Evolutionary conservation across 2,888 invertebrate genomes (phyloP).

Genomic region (Ischnura elegans): DNA sequence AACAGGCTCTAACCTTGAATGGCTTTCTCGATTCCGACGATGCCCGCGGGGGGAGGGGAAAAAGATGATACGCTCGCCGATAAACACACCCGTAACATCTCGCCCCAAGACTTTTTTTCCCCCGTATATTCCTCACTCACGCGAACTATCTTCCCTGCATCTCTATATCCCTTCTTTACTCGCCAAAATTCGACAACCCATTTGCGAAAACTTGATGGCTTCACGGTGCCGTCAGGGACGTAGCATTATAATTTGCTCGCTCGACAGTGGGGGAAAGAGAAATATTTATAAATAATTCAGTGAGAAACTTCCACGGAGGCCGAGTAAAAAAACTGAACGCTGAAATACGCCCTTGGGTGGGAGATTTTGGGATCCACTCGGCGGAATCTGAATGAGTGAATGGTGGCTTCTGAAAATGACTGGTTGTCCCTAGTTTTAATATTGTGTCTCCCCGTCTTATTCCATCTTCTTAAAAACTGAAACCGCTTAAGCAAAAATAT

Average conservation of each 20-base stretch:
- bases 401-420: no score
- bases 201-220: background rate
- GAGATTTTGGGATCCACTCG: no score
- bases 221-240: background rate
- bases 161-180: background rate
- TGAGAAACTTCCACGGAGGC: background rate
- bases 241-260: background rate
- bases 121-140: background rate
- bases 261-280: background rate
- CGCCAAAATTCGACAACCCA: background rate
- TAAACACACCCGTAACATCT: slow-evolving; percentile 20
- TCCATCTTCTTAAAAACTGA: no score
- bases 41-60: background rate
- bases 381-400: no score
- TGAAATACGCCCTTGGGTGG: background rate
- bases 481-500: no score
- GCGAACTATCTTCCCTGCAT: background rate
- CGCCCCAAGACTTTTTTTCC: background rate
- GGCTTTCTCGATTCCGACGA: background rate
- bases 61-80: background rate
- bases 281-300: slow-evolving; percentile 12
- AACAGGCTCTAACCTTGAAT: slow-evolving; percentile 3
- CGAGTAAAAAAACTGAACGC: background rate
- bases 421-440: no score
- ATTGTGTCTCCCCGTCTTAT: no score